Conservation (phyloP, 2,888 invertebrate species). For the Drosophila kambysellisi region DNA sequence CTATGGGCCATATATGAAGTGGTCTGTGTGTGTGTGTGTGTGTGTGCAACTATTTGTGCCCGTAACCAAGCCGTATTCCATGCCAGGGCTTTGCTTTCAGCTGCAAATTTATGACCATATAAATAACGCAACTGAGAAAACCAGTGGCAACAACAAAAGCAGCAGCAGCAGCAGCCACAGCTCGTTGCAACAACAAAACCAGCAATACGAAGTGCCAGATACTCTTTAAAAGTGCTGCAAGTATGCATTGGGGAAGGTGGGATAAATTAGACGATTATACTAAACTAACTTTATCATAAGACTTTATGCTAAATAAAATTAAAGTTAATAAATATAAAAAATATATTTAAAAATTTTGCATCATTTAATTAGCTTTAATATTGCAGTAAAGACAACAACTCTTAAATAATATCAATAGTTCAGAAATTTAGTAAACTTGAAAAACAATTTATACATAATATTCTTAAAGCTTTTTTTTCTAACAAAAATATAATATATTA, state of each 20-base stretch:
- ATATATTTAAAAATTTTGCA: background rate
- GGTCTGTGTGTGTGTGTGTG: background rate
- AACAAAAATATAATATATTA: too few species aligned
- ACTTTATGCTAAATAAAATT: background rate
- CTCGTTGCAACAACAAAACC: conserved; percentile 18
- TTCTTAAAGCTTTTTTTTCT: too few species aligned
- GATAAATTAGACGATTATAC: background rate
- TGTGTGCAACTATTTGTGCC: conserved; percentile 65
- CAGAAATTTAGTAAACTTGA: background rate
- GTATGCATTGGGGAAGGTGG: background rate
- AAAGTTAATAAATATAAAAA: background rate
- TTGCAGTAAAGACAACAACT: background rate
- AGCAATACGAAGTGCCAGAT: conserved; percentile 21
- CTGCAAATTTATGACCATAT: conserved; percentile 77
- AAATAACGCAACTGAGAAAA: conserved; percentile 74
- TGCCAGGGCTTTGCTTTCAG: conserved; percentile 71
- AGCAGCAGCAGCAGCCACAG: conserved; percentile 2
- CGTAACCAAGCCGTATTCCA: conserved; percentile 13
- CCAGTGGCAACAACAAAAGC: conserved; percentile 62
- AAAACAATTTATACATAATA: too few species aligned
- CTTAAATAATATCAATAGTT: background rate
- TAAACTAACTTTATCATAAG: background rate
- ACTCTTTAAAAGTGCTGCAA: conserved; percentile 15
- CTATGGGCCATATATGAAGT: background rate
- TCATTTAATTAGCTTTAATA: background rate